Base-by-base conservation (phyloP, 2,113 vertebrate species). In the Corydoras sp. region DNA sequence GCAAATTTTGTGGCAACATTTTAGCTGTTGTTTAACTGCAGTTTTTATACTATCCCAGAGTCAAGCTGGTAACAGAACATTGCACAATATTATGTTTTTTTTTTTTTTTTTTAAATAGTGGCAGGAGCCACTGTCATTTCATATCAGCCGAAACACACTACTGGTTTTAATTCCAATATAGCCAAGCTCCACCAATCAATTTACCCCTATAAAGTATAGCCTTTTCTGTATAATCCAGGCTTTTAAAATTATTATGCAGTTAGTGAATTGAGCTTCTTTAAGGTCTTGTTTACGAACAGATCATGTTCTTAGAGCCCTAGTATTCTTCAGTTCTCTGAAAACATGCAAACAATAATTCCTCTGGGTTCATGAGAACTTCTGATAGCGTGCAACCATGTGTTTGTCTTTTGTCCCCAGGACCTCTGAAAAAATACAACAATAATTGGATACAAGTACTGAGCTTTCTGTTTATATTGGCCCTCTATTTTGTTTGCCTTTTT, bases 1-100 rank as follows among this genome's bases (percentile, higher is more conserved):
- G 63, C 58, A 65, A 66, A 4, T 11, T 30, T 70, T 59, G 53
- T 29, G 5, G 49, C 24, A 10, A 63, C 50, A 32, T 29, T 71
- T 78, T 43, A 15, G 51, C 54, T 35, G 31, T 48, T 9, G 51
- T 77, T 78, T 71, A 68, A 71, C 56, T 59, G 61, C 12, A 8
- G 58, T 15, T 72, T 71, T 76, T 79, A 67, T 79, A 30, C 32
- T 32, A 58, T 71, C 15, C 65, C 77, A 77, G 74, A 72, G 59
- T 32, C 65, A 55, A 51, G 5, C 48, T 58, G 50, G 60, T 59
- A 68, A 15, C 65, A 61, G 43, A 70, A 3, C 43, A 70, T n/a
- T 68, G 35, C 18, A 14, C 30, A 59, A 56, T 15, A 62, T 76
- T 67, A 74, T 74, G 75, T 61, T 63, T 68, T 71, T 68, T 24